Evolutionary conservation across 2,797 vertebrate species (phyloP).

Genomic region (Hippopotamyrus pictus): DNA sequence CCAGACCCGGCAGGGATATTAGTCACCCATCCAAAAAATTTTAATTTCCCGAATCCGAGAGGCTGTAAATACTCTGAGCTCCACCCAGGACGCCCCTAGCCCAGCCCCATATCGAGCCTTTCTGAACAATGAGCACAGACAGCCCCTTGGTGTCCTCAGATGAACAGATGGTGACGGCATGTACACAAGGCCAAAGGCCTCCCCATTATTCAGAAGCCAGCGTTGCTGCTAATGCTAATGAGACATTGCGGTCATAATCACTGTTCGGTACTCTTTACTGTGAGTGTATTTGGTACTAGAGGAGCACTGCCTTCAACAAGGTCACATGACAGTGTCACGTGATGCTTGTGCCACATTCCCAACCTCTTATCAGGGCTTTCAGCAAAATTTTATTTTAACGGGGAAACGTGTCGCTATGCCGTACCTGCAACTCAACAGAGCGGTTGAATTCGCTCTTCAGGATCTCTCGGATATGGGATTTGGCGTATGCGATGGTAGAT

Average conservation of each 20-base stretch:
- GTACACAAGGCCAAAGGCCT: not conserved
- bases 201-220: not conserved
- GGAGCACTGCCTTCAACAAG: not conserved
- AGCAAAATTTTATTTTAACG: not conserved
- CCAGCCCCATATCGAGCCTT: not conserved
- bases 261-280: not conserved
- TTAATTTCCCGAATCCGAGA: not conserved
- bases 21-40: not conserved
- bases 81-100: not conserved
- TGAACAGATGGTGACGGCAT: not conserved
- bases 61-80: not conserved
- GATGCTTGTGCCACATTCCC: not conserved
- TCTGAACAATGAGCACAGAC: not conserved
- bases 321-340: not conserved
- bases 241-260: not conserved
- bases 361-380: not conserved
- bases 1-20: not conserved
- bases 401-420: not conserved
- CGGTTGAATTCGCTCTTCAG: constrained; percentile 79
- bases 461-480: constrained; percentile 74
- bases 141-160: not conserved
- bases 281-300: not conserved
- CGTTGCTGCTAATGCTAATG: not conserved
- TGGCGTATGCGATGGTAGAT: constrained; percentile 73
- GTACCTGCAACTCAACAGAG: constrained; percentile 84